phyloP scores from a whole-genome alignment of 1,140 invertebrate genomes.

The Bursaphelenchus mucronatus region DNA sequence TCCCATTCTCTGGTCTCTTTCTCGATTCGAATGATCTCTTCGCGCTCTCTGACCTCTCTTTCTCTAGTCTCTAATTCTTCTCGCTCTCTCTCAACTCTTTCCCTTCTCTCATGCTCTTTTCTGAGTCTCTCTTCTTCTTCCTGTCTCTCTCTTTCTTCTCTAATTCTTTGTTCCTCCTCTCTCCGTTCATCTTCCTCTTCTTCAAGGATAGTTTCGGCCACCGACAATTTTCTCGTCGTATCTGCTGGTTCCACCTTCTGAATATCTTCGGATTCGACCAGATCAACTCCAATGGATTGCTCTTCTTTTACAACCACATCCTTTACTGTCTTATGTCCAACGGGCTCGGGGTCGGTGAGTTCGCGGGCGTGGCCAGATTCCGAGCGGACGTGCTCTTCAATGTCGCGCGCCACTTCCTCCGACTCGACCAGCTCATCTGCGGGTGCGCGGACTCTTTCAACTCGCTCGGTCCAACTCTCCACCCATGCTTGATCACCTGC shows the following conservation, averaged over 20 bases:
- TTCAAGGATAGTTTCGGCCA: not conserved
- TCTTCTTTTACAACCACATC: not conserved
- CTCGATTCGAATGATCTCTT: conserved; percentile 5
- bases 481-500: too few species aligned
- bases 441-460: too few species aligned
- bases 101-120: conserved; percentile 1
- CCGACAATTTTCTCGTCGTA: conserved; percentile 2
- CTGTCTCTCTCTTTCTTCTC: conserved; percentile 2
- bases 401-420: too few species aligned
- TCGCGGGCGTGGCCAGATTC: too few species aligned
- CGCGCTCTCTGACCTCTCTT: conserved; percentile 2
- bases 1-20: not conserved
- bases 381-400: too few species aligned
- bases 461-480: too few species aligned
- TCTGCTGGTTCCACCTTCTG: conserved; percentile 4
- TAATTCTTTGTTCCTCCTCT: not conserved
- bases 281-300: not conserved
- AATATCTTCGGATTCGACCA: conserved; percentile 8
- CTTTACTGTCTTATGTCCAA: conserved; percentile 3
- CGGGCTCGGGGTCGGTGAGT: too few species aligned
- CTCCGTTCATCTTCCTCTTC: conserved; percentile 3
- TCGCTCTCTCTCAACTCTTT: conserved; percentile 1
- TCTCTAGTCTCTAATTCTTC: not conserved
- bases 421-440: too few species aligned
- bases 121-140: not conserved